Evolutionary conservation across 2,797 vertebrate species (phyloP), one percentile per base, ranked within the genome.

Genomic region (Sus cebifrons): DNA sequence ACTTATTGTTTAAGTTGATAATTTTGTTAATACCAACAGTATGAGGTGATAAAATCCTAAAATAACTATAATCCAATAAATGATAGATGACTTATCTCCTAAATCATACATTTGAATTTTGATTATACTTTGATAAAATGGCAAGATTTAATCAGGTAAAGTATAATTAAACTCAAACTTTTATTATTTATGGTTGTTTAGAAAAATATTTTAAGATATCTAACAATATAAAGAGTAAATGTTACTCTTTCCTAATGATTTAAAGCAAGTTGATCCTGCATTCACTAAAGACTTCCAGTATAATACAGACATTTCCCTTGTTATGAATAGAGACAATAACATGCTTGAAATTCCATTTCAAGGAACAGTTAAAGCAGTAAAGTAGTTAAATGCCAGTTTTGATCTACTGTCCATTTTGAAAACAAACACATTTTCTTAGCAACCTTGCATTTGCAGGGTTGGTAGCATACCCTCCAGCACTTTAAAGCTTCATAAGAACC

Each of bases 131-230:
- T 52, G 88, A 68, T 81, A 87, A 79, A 95, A 60, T 49, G 86
- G 21, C 8, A 75, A 91, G 88, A 79, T 70, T 70, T 89, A 89
- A 85, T 3, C 84, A 23, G 44, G 2, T 10, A 62, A 95, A 49
- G 16, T 81, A 70, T 67, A 91, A 88, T 87, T 78, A 92, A 94
- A 93, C 67, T 73, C 23, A 78, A 83, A 90, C 27, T 52, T 92
- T 23, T 82, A 84, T 60, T 58, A 94, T 21, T 44, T 92, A 94
- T 1, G 8, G 49, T 36, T 65, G 2, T 32, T 14, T 1, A 79
- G 82, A 73, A 95, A 83, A 83, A 86, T 73, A 94, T 86, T 89
- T 92, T 87, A 83, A 86, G 32, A 56, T 86, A 89, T 23, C 25
- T 65, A 89, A 94, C 29, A 75, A 56, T 52, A 90, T 56, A 89